Evolutionary conservation across 2,797 vertebrate species (phyloP).

Genomic region (Chrosomus eos): DNA sequence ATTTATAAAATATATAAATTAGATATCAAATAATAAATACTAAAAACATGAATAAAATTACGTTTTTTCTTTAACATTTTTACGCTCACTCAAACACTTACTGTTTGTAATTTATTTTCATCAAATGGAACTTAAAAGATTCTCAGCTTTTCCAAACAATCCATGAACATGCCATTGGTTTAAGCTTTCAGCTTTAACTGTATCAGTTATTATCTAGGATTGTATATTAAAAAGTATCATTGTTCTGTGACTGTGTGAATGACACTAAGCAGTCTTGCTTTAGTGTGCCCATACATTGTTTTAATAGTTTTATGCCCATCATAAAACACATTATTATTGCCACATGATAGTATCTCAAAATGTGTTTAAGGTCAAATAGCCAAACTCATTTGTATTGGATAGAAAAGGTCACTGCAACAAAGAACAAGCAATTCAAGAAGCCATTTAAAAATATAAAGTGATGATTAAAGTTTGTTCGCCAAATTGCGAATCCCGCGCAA

Average conservation of each 20-base stretch:
- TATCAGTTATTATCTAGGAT: background rate
- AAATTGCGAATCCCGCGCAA: background rate
- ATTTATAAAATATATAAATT: background rate
- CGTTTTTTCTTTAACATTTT: background rate
- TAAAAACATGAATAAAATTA: too few species aligned
- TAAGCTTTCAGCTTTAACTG: background rate
- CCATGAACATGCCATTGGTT: background rate
- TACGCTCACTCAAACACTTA: background rate
- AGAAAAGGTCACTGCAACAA: background rate
- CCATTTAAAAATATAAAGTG: background rate
- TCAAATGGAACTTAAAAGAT: background rate
- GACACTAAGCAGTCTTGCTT: background rate
- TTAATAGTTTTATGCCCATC: slow-evolving; percentile 31
- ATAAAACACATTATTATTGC: slow-evolving; percentile 29
- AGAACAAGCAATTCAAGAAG: background rate
- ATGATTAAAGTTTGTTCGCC: background rate
- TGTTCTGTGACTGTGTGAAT: background rate
- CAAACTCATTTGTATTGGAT: slow-evolving; percentile 21
- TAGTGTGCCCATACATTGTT: slow-evolving; percentile 18
- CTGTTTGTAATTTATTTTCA: background rate
- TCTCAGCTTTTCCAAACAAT: background rate
- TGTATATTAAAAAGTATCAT: background rate
- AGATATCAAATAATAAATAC: background rate
- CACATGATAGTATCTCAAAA: slow-evolving; percentile 9
- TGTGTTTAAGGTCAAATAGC: slow-evolving; percentile 20